Percentiles rank a stretch among this genome's conserved stretches.
phyloP scores from a whole-genome alignment of 2,888 invertebrate species.

The Lasius platythorax region DNA sequence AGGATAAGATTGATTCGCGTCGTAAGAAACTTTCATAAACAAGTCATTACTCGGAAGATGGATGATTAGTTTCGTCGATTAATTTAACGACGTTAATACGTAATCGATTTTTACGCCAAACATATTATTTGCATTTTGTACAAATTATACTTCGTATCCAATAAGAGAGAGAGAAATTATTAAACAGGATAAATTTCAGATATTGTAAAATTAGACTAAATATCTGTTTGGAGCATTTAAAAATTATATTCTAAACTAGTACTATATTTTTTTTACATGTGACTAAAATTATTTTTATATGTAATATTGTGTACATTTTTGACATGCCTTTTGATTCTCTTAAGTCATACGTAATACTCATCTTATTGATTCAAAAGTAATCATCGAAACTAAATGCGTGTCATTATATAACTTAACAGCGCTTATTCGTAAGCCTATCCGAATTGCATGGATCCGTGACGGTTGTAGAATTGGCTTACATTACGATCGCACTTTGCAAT shows the following conservation, averaged over 20 bases:
- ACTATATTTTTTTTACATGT: background rate
- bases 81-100: background rate
- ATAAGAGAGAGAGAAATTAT: background rate
- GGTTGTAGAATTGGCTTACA: slow-evolving; percentile 44
- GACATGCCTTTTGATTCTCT: background rate
- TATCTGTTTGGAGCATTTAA: background rate
- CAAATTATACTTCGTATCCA: background rate
- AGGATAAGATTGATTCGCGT: slow-evolving; percentile 54
- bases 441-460: slow-evolving; percentile 4
- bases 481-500: slow-evolving; percentile 36
- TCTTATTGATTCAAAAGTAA: background rate
- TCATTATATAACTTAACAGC: background rate
- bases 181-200: background rate
- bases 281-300: background rate
- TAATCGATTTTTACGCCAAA: background rate
- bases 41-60: slow-evolving; percentile 35
- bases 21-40: slow-evolving; percentile 51
- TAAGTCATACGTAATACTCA: background rate
- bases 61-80: slow-evolving; percentile 39
- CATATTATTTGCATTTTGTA: background rate
- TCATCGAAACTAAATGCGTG: background rate
- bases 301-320: background rate
- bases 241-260: background rate
- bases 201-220: background rate
- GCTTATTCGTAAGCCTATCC: background rate